phyloP scores from a whole-genome alignment of 2,888 invertebrate species.

The Drosophila infuscata region DNA sequence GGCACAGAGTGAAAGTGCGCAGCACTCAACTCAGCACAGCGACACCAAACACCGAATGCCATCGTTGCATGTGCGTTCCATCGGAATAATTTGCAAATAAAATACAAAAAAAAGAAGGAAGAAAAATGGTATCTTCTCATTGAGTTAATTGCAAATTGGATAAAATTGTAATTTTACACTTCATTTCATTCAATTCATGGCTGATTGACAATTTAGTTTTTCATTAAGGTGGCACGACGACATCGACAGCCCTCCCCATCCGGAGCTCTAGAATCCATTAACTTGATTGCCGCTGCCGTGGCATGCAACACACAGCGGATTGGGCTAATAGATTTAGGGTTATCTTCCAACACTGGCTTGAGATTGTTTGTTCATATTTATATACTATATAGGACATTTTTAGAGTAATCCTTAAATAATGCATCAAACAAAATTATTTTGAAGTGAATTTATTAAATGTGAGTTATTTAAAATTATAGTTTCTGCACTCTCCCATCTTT shows the following conservation, averaged over 20 bases:
- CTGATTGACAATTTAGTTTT: constrained; percentile 84
- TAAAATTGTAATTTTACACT: constrained; percentile 85
- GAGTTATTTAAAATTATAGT: background rate
- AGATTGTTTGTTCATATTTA: background rate
- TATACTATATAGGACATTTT: background rate
- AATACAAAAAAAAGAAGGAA: constrained; percentile 6
- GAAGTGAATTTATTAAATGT: background rate
- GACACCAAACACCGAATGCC: constrained; percentile 28
- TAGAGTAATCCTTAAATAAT: background rate
- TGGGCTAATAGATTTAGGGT: background rate
- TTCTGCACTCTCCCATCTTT: background rate
- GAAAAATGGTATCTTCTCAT: constrained; percentile 72
- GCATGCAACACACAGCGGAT: constrained; percentile 18
- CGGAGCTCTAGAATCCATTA: constrained; percentile 7
- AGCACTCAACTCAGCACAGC: constrained; percentile 37
- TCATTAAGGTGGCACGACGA: constrained; percentile 73
- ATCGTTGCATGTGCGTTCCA: constrained; percentile 71
- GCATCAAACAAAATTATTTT: background rate
- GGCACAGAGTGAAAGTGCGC: constrained; percentile 58
- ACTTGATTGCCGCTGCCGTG: constrained; percentile 41
- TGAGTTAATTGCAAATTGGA: constrained; percentile 84
- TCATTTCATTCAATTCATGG: constrained; percentile 83
- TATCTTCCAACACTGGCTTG: background rate
- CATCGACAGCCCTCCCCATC: background rate
- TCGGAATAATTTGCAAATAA: constrained; percentile 80